These are phyloP conservation scores for Rhinophrynus dorsalis DNA, from an alignment of 2,797 vertebrate species.

Conservation along the genomic window DNA sequence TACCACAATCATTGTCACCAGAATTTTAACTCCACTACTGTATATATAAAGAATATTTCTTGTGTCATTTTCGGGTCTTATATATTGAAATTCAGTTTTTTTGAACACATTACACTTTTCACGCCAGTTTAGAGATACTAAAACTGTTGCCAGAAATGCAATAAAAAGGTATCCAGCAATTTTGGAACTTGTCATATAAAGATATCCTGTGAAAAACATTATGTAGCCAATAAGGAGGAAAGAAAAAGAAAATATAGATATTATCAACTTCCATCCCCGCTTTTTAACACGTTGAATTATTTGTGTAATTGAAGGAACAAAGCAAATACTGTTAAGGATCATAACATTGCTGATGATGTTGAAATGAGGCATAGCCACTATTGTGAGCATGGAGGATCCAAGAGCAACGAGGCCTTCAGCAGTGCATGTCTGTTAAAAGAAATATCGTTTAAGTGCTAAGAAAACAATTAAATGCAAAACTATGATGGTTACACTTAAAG, in stretches of 20 bases:
- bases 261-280: not conserved
- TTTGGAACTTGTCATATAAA: not conserved
- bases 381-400: constrained; percentile 69
- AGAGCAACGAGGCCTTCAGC: constrained; percentile 69
- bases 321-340: constrained; percentile 73
- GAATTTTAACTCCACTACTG: not conserved
- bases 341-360: constrained; percentile 77
- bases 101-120: not conserved
- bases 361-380: constrained; percentile 77
- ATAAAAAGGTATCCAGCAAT: not conserved
- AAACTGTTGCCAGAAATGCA: constrained; percentile 3
- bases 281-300: constrained; percentile 56
- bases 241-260: not conserved
- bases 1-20: not conserved
- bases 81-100: not conserved
- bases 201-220: not conserved
- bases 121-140: not conserved
- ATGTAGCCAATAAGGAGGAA: not conserved
- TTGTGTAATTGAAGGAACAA: constrained; percentile 69
- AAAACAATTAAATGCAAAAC: no score
- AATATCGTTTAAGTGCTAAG: not conserved
- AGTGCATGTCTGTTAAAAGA: not conserved
- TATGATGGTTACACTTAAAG: no score
- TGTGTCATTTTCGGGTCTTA: not conserved
- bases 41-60: constrained; percentile 5